Evolutionary conservation across 2,113 vertebrate genomes (phyloP).

Genomic region (Chionis minor): DNA sequence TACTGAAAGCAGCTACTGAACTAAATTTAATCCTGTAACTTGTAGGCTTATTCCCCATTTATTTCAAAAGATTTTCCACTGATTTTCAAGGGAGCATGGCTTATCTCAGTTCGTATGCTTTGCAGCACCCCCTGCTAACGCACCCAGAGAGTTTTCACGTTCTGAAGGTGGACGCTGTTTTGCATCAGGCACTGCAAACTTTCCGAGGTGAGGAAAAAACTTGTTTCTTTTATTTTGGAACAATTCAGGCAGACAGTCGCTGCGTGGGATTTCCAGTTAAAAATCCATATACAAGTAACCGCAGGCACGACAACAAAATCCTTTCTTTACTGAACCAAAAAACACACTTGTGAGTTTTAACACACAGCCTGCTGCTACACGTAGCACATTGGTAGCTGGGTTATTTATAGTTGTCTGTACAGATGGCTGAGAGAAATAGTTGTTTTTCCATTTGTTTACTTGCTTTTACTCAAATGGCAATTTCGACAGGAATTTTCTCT

Average conservation of each 20-base stretch:
- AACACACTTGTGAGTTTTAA: not conserved
- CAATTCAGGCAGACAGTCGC: not conserved
- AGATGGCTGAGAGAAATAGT: not conserved
- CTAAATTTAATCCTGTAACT: not conserved
- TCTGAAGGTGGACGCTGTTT: not conserved
- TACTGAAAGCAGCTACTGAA: not conserved
- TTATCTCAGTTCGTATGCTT: not conserved
- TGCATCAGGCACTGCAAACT: rapidly evolving
- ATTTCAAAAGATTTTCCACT: not conserved
- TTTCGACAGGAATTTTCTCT: not conserved
- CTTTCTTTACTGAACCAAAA: not conserved
- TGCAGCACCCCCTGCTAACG: not conserved
- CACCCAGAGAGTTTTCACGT: not conserved
- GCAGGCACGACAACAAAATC: not conserved
- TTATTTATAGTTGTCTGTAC: not conserved
- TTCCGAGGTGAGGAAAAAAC: not conserved
- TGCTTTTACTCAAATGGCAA: not conserved
- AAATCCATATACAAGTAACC: not conserved
- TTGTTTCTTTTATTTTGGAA: not conserved
- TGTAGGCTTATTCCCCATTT: not conserved
- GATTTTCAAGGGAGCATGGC: rapidly evolving
- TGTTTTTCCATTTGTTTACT: not conserved
- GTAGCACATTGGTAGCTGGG: not conserved
- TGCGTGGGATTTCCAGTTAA: not conserved
- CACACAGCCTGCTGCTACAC: not conserved